Conservation (phyloP, 30 jellyfish, hydroid and myxozoan species). For the Aurelia sp. region DNA sequence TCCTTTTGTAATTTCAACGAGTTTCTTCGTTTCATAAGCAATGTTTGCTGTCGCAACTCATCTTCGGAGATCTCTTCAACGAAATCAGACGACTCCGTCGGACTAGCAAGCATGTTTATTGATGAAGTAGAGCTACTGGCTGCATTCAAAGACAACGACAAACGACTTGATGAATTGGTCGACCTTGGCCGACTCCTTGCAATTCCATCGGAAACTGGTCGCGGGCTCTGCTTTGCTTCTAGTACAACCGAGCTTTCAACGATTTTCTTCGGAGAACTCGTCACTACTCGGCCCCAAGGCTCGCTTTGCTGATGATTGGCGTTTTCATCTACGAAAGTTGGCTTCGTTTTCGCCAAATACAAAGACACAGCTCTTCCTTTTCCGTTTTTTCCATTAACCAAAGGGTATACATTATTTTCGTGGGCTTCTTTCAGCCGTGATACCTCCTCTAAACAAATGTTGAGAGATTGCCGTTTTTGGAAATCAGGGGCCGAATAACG, state of each 20-base stretch:
- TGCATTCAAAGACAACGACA: constrained; percentile 1
- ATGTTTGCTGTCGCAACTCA: constrained; percentile 46
- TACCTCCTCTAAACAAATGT: constrained; percentile 52
- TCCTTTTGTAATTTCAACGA: constrained; percentile 53
- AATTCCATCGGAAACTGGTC: background rate
- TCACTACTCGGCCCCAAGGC: constrained; percentile 8
- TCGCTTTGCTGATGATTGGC: constrained; percentile 11
- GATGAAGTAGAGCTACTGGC: background rate
- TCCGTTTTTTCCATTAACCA: background rate
- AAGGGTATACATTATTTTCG: constrained; percentile 60
- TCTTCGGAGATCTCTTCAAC: constrained; percentile 14
- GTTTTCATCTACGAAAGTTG: constrained; percentile 30
- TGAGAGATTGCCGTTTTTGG: constrained; percentile 6
- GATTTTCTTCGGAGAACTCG: constrained; percentile 30
- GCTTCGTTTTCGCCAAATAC: constrained; percentile 3
- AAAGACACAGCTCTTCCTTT: constrained; percentile 17
- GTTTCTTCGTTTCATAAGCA: constrained; percentile 67
- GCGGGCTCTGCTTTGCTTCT: background rate
- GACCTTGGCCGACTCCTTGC: background rate
- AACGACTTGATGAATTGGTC: background rate
- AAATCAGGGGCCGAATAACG: constrained; percentile 65
- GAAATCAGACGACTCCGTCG: background rate
- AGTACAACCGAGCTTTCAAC: background rate
- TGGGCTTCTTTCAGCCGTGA: constrained; percentile 60
- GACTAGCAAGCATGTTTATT: background rate